These are phyloP conservation scores for Nycteola revayana DNA, from an alignment of 2,888 invertebrate genomes.

Conservation along the genomic window DNA sequence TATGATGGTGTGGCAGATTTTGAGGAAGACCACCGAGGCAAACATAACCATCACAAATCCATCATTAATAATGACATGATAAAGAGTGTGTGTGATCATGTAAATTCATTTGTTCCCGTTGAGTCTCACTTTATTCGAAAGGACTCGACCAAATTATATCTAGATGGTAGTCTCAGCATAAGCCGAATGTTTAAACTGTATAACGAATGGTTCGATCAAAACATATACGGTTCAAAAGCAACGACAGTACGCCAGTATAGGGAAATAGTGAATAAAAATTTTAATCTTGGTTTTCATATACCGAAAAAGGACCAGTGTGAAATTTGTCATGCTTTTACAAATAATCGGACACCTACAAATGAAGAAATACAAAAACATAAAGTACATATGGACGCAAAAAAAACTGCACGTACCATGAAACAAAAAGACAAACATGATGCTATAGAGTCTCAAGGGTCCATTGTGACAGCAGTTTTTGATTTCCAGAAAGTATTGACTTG, in stretches of 20 bases:
- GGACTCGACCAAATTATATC: conserved; percentile 1
- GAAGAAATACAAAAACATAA: background rate
- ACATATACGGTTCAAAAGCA: conserved; percentile 13
- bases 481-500: conserved; percentile 12
- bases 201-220: conserved; percentile 12
- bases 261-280: conserved; percentile 13
- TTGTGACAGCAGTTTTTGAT: conserved; percentile 7
- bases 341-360: background rate
- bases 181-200: conserved; percentile 17
- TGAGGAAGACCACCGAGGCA: conserved; percentile 15
- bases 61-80: conserved; percentile 13
- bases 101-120: conserved; percentile 16
- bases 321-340: background rate
- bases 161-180: conserved; percentile 10
- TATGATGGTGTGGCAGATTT: conserved; percentile 18
- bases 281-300: conserved; percentile 17
- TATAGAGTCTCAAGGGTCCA: conserved; percentile 4
- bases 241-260: conserved; percentile 13
- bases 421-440: conserved; percentile 16
- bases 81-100: conserved; percentile 18
- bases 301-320: conserved; percentile 23
- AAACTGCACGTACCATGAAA: conserved; percentile 10
- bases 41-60: conserved; percentile 15
- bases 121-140: conserved; percentile 24
- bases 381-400: conserved; percentile 1